Percentiles rank a stretch among this genome's conserved stretches.
Evolutionary conservation across 92 coral and sea anemone genomes (phyloP).

Genomic region (Pocillopora meandrina): DNA sequence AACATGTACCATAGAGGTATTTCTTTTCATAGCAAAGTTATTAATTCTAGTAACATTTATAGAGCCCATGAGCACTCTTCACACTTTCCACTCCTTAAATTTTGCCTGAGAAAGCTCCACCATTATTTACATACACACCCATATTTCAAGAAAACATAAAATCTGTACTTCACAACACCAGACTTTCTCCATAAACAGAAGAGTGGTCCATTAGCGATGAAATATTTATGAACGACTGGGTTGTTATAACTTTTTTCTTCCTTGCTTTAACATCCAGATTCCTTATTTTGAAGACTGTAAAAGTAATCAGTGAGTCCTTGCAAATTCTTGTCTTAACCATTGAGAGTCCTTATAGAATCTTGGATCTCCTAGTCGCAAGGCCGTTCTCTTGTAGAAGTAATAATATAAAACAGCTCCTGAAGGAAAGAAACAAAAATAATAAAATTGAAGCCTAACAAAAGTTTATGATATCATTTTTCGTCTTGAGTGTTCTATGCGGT

Average conservation of each 20-base stretch:
- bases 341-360: conserved; percentile 96
- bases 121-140: background rate
- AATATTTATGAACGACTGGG: background rate
- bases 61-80: conserved; percentile 1
- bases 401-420: conserved; percentile 95
- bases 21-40: background rate
- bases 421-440: background rate
- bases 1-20: background rate
- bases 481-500: background rate
- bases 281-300: background rate
- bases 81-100: background rate
- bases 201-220: background rate
- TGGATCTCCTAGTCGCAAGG: conserved; percentile 95
- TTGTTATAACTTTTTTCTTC: background rate
- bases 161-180: too few species aligned
- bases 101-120: too few species aligned
- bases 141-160: too few species aligned
- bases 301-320: conserved; percentile 79
- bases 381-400: conserved; percentile 96
- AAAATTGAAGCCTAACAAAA: background rate
- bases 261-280: background rate
- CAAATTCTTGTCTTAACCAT: conserved; percentile 95
- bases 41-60: background rate
- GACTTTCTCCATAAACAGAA: too few species aligned
- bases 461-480: background rate